Conservation (phyloP, 1,140 invertebrate species). For the Himalopsyche phryganea region DNA sequence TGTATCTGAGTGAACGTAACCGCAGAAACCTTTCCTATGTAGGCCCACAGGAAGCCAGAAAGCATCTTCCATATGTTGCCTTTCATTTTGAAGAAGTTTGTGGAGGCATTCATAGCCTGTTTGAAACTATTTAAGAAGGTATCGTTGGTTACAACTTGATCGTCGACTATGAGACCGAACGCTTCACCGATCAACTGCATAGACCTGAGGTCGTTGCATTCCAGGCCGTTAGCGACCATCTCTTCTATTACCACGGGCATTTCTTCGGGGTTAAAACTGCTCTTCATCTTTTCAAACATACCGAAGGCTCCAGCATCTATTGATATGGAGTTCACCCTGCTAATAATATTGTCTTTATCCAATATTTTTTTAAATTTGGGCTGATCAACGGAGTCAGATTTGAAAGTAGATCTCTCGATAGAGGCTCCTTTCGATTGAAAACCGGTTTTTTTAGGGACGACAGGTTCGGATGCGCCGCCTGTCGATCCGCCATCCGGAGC, state of each 20-base stretch:
- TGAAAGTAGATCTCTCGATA: conserved; percentile 28
- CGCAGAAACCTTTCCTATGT: conserved; percentile 2
- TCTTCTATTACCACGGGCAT: conserved; percentile 13
- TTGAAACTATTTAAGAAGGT: conserved; percentile 18
- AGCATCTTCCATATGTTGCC: conserved; percentile 15
- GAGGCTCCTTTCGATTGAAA: conserved; percentile 28
- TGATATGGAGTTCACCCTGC: background rate
- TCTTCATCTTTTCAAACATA: conserved; percentile 13
- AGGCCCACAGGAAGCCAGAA: conserved; percentile 19
- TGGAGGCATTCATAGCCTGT: conserved; percentile 16
- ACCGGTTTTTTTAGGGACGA: conserved; percentile 2
- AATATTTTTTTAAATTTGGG: background rate
- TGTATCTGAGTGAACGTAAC: conserved; percentile 17
- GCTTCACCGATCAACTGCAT: conserved; percentile 21
- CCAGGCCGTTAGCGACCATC: conserved; percentile 17
- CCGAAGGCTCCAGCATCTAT: background rate
- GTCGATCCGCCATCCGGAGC: conserved; percentile 5
- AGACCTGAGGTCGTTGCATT: conserved; percentile 4
- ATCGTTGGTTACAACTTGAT: conserved; percentile 6
- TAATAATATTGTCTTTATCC: background rate
- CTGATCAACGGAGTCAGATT: conserved; percentile 13
- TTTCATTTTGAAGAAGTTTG: conserved; percentile 10
- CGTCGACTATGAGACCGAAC: conserved; percentile 17
- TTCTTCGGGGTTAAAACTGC: conserved; percentile 14
- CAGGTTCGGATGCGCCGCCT: background rate